Base-by-base conservation (phyloP, 2,113 vertebrate species). In the Saguinus imperator region DNA sequence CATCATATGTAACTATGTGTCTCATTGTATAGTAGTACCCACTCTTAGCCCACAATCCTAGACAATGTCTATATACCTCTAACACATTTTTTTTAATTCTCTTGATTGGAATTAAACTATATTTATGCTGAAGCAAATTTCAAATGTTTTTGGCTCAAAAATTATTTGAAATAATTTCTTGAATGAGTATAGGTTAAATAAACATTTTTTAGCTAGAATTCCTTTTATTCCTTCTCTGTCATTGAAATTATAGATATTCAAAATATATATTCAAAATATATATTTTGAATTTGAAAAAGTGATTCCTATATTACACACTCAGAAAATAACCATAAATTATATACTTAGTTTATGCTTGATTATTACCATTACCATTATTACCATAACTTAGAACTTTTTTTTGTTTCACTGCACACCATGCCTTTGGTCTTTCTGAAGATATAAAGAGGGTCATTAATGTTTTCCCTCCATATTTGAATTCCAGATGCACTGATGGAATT, bases 391-490 rank as follows among this genome's bases (percentile, higher is more conserved):
- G 76, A 94, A 85, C 21, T n/a, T 64, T 92, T 29, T 94, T 32
- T 27, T 73, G 10, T 82, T 86, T 89, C 61, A 89, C 40, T 94
- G 82, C 83, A 57, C 37, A 91, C 40, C 13, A 52, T 35, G 3
- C 4, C 68, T 92, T 92, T 29, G 20, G n/a, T 83, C 18, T 95
- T 91, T 83, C 81, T 81, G 58, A 93, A 94, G 23, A 76, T 68
- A 58, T 37, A 73, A 94, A 76, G n/a, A 77, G 23, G 16, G 5
- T 68, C 35, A 50, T 29, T 37, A 72, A 57, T 45, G 21, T 55
- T 94, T 55, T 94, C 14, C 5, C 25, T 82, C 32, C 77, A 77
- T 79, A 92, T 87, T 86, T 87, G 73, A 94, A 92, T 94, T 92
- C 35, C 52, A 79, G 35, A 92, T 87, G n/a, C 55, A 58, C 72